Evolutionary conservation across 2,797 vertebrate species (phyloP).

Genomic region (Forpus xanthops): DNA sequence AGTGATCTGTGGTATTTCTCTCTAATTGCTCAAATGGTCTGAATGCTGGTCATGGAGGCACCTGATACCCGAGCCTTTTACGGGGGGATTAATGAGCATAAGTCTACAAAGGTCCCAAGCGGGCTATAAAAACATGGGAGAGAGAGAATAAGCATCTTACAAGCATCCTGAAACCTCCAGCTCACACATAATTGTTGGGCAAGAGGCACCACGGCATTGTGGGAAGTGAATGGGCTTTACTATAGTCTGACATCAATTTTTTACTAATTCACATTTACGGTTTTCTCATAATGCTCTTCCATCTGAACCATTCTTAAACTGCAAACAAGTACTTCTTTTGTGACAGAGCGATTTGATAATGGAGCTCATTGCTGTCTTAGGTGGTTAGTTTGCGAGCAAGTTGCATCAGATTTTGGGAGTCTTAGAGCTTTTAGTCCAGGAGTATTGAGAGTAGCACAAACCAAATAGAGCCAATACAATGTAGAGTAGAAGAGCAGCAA

Average conservation of each 20-base stretch:
- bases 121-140: background rate
- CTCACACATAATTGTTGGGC: background rate
- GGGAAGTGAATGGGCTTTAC: background rate
- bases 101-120: background rate
- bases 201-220: background rate
- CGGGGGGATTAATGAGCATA: slow-evolving; percentile 5
- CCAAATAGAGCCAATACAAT: background rate
- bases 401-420: background rate
- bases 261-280: background rate
- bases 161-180: background rate
- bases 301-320: background rate
- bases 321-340: background rate
- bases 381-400: background rate
- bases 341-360: background rate
- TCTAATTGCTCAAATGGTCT: slow-evolving; percentile 42
- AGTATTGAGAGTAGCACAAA: background rate
- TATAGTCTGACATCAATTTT: background rate
- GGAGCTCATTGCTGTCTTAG: background rate
- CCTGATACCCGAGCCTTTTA: slow-evolving; percentile 17
- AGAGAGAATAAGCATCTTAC: background rate
- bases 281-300: background rate
- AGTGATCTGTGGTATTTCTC: background rate
- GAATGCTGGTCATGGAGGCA: slow-evolving; percentile 16
- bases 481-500: background rate
- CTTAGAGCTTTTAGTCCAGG: background rate